These are phyloP conservation scores for Leptinotarsa haldemani DNA, from an alignment of 2,888 invertebrate genomes.

Conservation along the genomic window DNA sequence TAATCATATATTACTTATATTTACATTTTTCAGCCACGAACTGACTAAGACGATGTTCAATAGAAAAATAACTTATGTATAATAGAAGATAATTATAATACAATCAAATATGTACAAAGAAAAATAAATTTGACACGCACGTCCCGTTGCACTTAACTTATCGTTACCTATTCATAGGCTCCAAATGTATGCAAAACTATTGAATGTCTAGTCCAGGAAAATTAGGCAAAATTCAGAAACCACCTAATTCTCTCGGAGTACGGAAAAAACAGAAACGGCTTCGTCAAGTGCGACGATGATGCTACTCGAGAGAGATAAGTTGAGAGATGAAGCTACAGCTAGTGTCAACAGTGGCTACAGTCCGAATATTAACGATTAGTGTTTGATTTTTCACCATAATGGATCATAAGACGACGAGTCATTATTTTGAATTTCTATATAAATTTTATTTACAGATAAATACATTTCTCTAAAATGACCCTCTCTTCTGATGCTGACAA, in stretches of 20 bases:
- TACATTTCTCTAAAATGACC: constrained; percentile 17
- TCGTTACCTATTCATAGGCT: constrained; percentile 47
- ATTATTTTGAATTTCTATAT: constrained; percentile 10
- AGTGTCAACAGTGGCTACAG: constrained; percentile 1
- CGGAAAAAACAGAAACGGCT: not conserved
- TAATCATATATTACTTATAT: constrained; percentile 66
- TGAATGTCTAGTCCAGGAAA: not conserved
- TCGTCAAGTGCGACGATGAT: constrained; percentile 1
- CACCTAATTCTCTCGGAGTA: not conserved
- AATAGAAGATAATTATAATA: constrained; percentile 66
- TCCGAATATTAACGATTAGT: constrained; percentile 8
- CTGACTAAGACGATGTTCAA: constrained; percentile 66
- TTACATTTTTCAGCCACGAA: constrained; percentile 64
- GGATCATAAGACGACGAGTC: constrained; percentile 8
- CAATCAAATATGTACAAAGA: constrained; percentile 65
- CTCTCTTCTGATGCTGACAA: not conserved
- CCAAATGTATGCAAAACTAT: constrained; percentile 20
- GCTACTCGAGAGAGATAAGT: constrained; percentile 5
- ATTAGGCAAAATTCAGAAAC: not conserved
- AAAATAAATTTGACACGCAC: constrained; percentile 54
- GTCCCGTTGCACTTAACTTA: constrained; percentile 46
- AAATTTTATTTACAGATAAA: constrained; percentile 19
- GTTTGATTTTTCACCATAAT: constrained; percentile 12
- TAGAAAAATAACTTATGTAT: constrained; percentile 66
- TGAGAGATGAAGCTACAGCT: constrained; percentile 9